Percentiles rank a stretch among this genome's conserved stretches.
Conservation (phyloP, 2,113 vertebrate species). For the Pogona vitticeps region DNA sequence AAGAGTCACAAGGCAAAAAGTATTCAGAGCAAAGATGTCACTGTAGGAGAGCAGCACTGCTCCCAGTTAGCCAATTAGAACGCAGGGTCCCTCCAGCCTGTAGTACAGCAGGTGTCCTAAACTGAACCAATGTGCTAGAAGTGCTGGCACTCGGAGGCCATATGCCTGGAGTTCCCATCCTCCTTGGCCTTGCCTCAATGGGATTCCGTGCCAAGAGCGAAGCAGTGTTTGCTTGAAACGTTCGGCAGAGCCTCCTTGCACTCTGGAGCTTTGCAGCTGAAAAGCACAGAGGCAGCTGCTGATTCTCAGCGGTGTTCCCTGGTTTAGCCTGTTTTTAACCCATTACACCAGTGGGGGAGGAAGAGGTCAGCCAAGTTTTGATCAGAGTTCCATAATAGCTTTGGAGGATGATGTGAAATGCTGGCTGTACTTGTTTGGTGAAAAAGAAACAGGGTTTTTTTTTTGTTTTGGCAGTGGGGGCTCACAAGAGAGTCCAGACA, state of each 20-base stretch:
- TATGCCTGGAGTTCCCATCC: constrained; percentile 70
- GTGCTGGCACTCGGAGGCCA: constrained; percentile 55
- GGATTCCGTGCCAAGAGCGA: constrained; percentile 40
- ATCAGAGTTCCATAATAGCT: background rate
- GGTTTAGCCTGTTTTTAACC: background rate
- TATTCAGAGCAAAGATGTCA: constrained; percentile 22
- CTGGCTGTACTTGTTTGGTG: background rate
- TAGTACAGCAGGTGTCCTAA: constrained; percentile 63
- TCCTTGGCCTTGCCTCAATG: constrained; percentile 59
- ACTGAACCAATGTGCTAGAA: constrained; percentile 49
- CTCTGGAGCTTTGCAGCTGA: background rate
- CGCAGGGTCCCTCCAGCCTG: constrained; percentile 21
- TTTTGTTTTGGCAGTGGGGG: background rate
- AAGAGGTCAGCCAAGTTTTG: background rate
- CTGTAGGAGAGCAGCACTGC: background rate
- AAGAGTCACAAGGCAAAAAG: constrained; percentile 41
- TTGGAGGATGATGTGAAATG: background rate
- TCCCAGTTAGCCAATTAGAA: constrained; percentile 35
- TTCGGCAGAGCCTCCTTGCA: constrained; percentile 7
- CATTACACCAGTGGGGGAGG: background rate
- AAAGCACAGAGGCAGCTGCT: background rate
- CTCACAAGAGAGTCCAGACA: background rate
- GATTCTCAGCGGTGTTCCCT: background rate
- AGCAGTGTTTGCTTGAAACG: constrained; percentile 35
- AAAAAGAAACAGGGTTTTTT: background rate